These are phyloP conservation scores for Chalcosyrphus nemorum DNA, from an alignment of 2,888 invertebrate species.

Conservation along the genomic window DNA sequence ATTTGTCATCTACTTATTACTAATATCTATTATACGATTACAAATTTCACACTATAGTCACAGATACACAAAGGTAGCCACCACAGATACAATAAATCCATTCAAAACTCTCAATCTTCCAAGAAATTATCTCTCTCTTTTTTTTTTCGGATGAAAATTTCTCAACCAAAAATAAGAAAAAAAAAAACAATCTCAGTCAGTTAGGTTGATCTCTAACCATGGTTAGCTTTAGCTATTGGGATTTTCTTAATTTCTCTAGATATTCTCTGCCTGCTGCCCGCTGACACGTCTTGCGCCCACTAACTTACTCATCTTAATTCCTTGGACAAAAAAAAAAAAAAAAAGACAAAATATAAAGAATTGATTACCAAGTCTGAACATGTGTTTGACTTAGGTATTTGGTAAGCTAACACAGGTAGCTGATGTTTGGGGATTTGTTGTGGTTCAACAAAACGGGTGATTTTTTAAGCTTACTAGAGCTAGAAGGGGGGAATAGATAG, in stretches of 20 bases:
- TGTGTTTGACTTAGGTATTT: conserved; percentile 57
- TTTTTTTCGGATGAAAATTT: neutral
- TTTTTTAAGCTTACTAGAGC: conserved; percentile 63
- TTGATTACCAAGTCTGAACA: conserved; percentile 42
- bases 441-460: conserved; percentile 70
- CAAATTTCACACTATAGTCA: conserved; percentile 63
- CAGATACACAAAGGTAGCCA: no score
- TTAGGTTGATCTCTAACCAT: neutral
- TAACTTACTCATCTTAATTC: conserved; percentile 1
- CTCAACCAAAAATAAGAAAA: no score
- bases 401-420: conserved; percentile 71
- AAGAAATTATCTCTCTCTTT: conserved; percentile 20
- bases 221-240: conserved; percentile 8
- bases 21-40: conserved; percentile 71
- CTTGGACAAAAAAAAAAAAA: neutral
- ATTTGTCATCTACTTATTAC: conserved; percentile 72
- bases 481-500: neutral
- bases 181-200: neutral
- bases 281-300: conserved; percentile 13
- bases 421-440: conserved; percentile 69
- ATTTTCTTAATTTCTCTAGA: conserved; percentile 41
- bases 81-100: conserved; percentile 42
- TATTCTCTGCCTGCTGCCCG: neutral
- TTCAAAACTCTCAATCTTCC: conserved; percentile 25
- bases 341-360: conserved; percentile 16